Percentiles rank a stretch among this genome's conserved stretches.
Evolutionary conservation across 2,113 vertebrate species (phyloP).

Genomic region (Anser cygnoides): DNA sequence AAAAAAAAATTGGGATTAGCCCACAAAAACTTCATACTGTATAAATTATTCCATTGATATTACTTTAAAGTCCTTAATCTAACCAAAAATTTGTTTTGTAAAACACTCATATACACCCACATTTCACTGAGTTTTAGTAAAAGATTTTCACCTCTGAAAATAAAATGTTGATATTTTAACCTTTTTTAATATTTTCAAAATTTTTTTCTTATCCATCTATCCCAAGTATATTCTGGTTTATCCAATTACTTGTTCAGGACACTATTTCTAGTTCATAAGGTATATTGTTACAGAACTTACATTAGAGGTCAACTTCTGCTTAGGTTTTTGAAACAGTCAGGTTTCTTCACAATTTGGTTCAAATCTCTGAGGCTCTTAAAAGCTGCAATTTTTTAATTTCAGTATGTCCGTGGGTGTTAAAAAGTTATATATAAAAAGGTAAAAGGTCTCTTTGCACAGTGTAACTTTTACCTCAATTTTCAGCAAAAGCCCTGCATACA

Average conservation of each 20-base stretch:
- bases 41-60: background rate
- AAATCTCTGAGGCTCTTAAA: background rate
- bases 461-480: background rate
- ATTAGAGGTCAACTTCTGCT: background rate
- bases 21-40: background rate
- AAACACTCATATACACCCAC: background rate
- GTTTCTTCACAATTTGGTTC: background rate
- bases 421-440: background rate
- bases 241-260: background rate
- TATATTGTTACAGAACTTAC: background rate
- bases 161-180: background rate
- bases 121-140: background rate
- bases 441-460: background rate
- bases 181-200: background rate
- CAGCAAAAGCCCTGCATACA: accelerated
- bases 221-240: background rate
- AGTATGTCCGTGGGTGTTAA: background rate
- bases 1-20: background rate
- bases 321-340: background rate
- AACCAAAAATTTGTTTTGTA: background rate
- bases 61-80: background rate
- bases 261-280: background rate
- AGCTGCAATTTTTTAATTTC: background rate
- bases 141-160: background rate
- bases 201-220: background rate